Evolutionary conservation across 2,113 vertebrate species (phyloP), one percentile per base, ranked within the genome.

Genomic region (Thamnophis sirtalis): DNA sequence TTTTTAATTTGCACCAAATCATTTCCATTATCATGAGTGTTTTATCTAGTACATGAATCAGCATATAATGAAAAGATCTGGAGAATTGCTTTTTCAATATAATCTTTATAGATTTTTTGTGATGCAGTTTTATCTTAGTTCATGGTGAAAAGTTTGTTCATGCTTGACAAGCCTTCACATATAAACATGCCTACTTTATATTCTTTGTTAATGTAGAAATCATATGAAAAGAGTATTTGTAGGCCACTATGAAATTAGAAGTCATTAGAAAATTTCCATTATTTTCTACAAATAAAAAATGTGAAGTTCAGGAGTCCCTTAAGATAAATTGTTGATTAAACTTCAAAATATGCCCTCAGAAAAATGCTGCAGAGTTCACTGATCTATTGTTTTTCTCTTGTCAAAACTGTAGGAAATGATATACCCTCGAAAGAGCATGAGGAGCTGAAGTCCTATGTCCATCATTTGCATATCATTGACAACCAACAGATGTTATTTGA

Each of bases 401-500:
- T 93, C 21, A 63, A 87, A 84, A 50, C 28, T 94, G 92, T 90
- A 99, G 99, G 98, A 97, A 98, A 97, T 84, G 98, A 98, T 94
- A 93, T 98, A 92, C 96, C 96, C 89, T 98, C 98, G 1, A 99
- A 99, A 96, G 99, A 99, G 94, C 98, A 98, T 89, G 96, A 98
- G 0, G 99, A 99, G 90, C 97, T 98, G 92, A 98, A 97, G 95
- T 96, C 98, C 92, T 99, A 98, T 26, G 92, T 98, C 9, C 98
- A 98, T 93, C 98, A 99, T 96, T 97, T 99, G 95, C 98, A 98
- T 0, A 97, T 99, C 96, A 99, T 99, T 2, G 99, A 99, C 98
- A 99, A 98, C 98, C 99, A 99, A 96, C 98, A 99, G 97, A 98
- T 98, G 95, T 98, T 99, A 92, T 99, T 99, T 80, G 98, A 99